phyloP scores from a whole-genome alignment of 2,797 vertebrate genomes.

The Takifugu ocellatus region DNA sequence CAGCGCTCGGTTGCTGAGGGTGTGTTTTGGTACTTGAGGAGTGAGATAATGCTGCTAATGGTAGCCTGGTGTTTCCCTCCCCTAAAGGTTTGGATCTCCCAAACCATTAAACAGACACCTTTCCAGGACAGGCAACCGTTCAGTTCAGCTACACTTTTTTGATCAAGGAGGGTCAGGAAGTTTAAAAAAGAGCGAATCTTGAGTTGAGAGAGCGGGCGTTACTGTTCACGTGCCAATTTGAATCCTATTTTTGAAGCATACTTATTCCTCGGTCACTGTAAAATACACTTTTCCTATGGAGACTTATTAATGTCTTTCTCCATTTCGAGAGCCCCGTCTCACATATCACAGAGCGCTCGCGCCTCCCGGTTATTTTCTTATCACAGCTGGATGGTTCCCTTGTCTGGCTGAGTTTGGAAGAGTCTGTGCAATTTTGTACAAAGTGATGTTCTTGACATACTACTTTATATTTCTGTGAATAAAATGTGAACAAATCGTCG shows the following conservation, averaged over 20 bases:
- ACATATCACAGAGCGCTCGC: constrained; percentile 59
- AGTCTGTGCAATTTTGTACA: constrained; percentile 82
- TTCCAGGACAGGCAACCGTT: constrained; percentile 28
- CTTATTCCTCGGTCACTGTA: constrained; percentile 72
- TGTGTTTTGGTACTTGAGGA: neutral
- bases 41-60: neutral
- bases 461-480: constrained; percentile 86
- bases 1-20: too few relatives aligned
- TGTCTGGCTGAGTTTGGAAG: constrained; percentile 74
- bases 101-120: constrained; percentile 1
- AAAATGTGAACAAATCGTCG: constrained; percentile 70
- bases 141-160: constrained; percentile 31
- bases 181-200: constrained; percentile 9
- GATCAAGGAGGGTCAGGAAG: constrained; percentile 46
- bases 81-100: neutral
- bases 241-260: constrained; percentile 73
- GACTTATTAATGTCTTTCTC: constrained; percentile 58
- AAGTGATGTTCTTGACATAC: constrained; percentile 81
- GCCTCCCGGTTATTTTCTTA: constrained; percentile 57
- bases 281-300: constrained; percentile 64
- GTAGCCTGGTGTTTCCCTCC: neutral
- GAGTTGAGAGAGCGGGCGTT: constrained; percentile 34
- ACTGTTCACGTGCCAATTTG: constrained; percentile 76
- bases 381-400: constrained; percentile 61
- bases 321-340: constrained; percentile 43